These are phyloP conservation scores for Leucopsar rothschildi DNA, from an alignment of 2,113 vertebrate genomes.

Conservation along the genomic window DNA sequence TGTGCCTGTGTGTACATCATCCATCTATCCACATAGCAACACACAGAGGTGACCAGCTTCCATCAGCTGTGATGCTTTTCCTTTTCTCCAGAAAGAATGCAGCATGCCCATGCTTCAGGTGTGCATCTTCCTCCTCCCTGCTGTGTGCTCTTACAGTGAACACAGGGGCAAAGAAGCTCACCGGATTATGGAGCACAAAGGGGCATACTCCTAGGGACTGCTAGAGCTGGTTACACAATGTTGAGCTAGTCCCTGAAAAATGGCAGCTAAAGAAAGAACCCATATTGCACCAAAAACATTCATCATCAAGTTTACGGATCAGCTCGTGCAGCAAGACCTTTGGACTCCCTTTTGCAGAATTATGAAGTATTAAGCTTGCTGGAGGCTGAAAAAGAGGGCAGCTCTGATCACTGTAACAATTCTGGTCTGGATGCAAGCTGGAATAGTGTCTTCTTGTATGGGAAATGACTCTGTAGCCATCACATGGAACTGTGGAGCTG, in stretches of 20 bases:
- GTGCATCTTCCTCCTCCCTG: background rate
- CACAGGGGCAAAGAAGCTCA: background rate
- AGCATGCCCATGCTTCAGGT: background rate
- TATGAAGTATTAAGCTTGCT: background rate
- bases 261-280: background rate
- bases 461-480: background rate
- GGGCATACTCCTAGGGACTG: background rate
- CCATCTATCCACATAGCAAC: background rate
- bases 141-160: background rate
- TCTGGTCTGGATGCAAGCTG: background rate
- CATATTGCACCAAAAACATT: background rate
- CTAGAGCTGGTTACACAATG: background rate
- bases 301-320: background rate
- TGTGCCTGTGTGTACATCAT: background rate
- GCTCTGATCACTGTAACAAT: background rate
- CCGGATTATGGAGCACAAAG: background rate
- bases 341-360: background rate
- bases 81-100: background rate
- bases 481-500: background rate
- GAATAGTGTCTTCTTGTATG: background rate
- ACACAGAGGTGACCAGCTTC: fast-evolving
- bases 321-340: background rate
- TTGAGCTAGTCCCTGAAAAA: background rate
- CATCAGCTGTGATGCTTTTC: background rate
- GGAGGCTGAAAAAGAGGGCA: background rate